Evolutionary conservation across 2,888 invertebrate genomes (phyloP), one percentile per base, ranked within the genome.

Genomic region (Tetragnatha montana): DNA sequence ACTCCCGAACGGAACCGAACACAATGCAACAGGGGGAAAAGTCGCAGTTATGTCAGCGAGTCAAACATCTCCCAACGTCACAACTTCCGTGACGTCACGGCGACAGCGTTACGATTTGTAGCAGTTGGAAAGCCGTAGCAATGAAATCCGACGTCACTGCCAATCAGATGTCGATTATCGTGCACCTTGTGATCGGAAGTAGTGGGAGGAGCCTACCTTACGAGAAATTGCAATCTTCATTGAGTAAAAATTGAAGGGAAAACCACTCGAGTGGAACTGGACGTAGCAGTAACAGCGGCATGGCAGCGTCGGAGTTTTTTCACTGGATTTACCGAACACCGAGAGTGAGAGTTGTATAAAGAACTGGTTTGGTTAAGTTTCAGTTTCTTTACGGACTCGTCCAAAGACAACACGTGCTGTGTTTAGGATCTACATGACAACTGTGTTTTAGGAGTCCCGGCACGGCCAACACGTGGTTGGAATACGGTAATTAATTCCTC

Each of bases 181-280:
- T 71, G 21, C 35, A 70, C 79, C 79, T 73, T 85, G 85, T 78
- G 82, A 88, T 88, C 87, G 87, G 87, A 88, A 88, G 87, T 88
- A 8, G 19, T 76, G 69, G 87, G 87, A 74, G 87, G 81, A 82
- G 87, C 81, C 47, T 51, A 78, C 49, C 51, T 88, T 82, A 76
- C 81, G 76, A 76, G 75, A 82, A 81, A 75, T 80, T 81, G 87
- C 73, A 80, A 87, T 81, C 50, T 51, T 70, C 87, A 88, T 88
- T 88, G 70, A 88, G 82, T 69, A 82, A 88, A 87, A 82, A 78
- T 78, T 50, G 78, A 79, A 86, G 79, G 87, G 71, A 88, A 88
- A 88, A 81, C 87, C 87, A 88, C 78, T 88, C 60, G 75, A 51
- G 75, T 88, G 78, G 60, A 70, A 78, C 87, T 49, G 12, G 12